Evolutionary conservation across 2,888 invertebrate species (phyloP), one percentile per base, ranked within the genome.

Genomic region (Epiperipatus broadwayi): DNA sequence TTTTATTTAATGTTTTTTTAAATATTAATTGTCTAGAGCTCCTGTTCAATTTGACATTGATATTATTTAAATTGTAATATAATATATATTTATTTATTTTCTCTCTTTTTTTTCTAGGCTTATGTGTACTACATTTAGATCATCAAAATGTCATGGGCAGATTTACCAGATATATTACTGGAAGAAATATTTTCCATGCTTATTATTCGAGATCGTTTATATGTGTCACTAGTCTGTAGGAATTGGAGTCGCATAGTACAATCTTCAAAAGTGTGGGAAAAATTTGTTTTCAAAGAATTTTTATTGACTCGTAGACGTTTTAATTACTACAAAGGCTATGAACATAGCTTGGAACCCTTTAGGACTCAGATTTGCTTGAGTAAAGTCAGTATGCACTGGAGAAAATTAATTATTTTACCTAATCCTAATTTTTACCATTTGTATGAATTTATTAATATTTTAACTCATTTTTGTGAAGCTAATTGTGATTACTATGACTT

Each of bases 291-390:
- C 30, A 69, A 72, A 44, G 80, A 80, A 52, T 65, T 65, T 2
- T 75, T 78, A 0, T 61, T 81, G 16, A 78, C 78, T 0, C 66
- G 77, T 40, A 65, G 73, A 18, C 72, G 74, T 53, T 79, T 72
- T 54, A 79, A 79, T 52, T 75, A 78, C 49, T 79, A 78, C 54
- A 73, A 75, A 35, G 80, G 80, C 14, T 80, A 78, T 73, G 76
- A 75, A 63, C 68, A 73, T 49, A 70, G 74, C 50, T 58, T 81
- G 48, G 78, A 78, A 59, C 78, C 78, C 52, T 63, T 74, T 51
- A 63, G 76, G 41, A 72, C 75, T 0, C 75, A 77, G 45, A 61
- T 70, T 43, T 79, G 78, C 48, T n/a, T n/a, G n/a, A n/a, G n/a
- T n/a, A n/a, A n/a, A n/a, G n/a, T n/a, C n/a, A n/a, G n/a, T n/a